phyloP scores from a whole-genome alignment of 1,140 invertebrate genomes.

The Panonychus citri region DNA sequence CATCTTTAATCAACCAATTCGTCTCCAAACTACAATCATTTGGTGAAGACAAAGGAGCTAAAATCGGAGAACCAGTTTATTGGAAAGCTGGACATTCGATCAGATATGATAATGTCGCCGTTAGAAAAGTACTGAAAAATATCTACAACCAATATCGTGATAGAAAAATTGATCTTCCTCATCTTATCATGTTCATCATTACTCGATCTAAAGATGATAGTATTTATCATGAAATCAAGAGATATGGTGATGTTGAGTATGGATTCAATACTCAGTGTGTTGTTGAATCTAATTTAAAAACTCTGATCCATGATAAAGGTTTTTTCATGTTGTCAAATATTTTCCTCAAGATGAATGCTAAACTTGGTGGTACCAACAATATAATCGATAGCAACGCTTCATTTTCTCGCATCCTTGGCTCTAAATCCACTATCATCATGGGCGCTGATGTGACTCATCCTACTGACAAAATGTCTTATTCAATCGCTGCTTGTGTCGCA shows the following conservation, averaged over 20 bases:
- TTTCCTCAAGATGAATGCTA: slow-evolving; percentile 58
- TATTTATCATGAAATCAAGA: slow-evolving; percentile 31
- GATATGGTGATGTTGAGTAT: slow-evolving; percentile 41
- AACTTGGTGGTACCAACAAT: slow-evolving; percentile 56
- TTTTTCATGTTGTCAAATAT: slow-evolving; percentile 39
- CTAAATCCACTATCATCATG: slow-evolving; percentile 33
- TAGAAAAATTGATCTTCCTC: not conserved
- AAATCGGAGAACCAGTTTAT: not conserved
- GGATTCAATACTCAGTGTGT: slow-evolving; percentile 62
- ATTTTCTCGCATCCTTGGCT: slow-evolving; percentile 14
- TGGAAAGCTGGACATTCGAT: not conserved
- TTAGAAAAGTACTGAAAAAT: not conserved
- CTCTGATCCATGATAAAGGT: slow-evolving; percentile 19
- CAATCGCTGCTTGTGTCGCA: slow-evolving; percentile 44
- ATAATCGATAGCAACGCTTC: slow-evolving; percentile 18
- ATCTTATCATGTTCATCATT: not conserved
- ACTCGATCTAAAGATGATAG: not conserved
- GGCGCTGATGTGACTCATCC: slow-evolving; percentile 68
- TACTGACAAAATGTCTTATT: slow-evolving; percentile 42
- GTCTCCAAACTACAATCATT: not conserved
- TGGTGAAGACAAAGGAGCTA: not conserved
- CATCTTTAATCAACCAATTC: not conserved
- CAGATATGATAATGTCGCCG: not conserved
- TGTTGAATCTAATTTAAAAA: slow-evolving; percentile 30
- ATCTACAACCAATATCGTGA: not conserved